These are phyloP conservation scores for Apostichopus leukothele DNA, from an alignment of 53 echinoderm and acorn worm genomes.

Conservation along the genomic window DNA sequence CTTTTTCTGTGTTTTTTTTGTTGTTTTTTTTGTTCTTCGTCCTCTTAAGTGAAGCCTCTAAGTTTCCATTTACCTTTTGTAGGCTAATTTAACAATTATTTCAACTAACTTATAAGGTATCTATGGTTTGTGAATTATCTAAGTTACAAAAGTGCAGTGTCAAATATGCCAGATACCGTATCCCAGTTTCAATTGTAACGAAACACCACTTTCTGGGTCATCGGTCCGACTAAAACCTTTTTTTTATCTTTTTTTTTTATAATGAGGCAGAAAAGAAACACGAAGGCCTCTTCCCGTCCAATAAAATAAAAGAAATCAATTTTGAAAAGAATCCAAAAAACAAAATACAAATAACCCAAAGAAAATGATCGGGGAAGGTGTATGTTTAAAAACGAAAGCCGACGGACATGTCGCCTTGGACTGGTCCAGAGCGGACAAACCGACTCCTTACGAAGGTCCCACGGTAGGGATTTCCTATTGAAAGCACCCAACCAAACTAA, in stretches of 20 bases:
- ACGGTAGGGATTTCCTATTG: neutral
- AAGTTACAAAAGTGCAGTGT: too few species aligned
- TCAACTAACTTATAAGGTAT: too few species aligned
- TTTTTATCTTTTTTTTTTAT: neutral
- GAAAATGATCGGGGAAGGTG: neutral
- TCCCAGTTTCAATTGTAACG: too few species aligned
- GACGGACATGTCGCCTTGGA: neutral
- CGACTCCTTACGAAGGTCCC: constrained; percentile 12
- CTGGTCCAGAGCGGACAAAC: neutral
- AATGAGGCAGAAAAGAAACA: neutral
- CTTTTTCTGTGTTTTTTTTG: neutral
- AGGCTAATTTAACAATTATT: neutral
- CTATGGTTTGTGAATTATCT: too few species aligned
- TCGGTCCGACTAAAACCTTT: neutral
- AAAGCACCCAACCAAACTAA: neutral
- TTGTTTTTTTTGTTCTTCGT: neutral
- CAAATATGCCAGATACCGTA: too few species aligned
- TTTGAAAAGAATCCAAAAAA: neutral
- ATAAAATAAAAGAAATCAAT: neutral
- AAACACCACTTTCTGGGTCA: constrained; percentile 1
- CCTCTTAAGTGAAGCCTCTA: neutral
- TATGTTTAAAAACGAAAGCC: neutral
- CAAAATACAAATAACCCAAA: neutral
- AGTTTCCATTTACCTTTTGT: neutral
- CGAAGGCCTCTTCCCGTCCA: neutral